Percentiles rank a stretch among this genome's conserved stretches.
Conservation (phyloP, 1,140 invertebrate species). For the Delia radicum region DNA sequence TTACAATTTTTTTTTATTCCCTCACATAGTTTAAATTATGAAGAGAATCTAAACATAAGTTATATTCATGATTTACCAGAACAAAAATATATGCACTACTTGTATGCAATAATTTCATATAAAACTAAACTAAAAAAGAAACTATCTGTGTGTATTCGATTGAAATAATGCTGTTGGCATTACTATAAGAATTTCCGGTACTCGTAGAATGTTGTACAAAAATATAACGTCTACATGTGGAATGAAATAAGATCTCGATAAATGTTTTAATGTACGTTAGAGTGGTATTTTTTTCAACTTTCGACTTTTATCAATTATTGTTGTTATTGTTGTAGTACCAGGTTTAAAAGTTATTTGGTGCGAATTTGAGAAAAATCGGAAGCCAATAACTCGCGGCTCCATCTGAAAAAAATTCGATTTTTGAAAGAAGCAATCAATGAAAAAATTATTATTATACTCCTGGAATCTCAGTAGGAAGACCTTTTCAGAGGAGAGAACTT, state of each 20-base stretch:
- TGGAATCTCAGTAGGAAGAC: too few species aligned
- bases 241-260: background rate
- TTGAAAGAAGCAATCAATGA: too few species aligned
- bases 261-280: background rate
- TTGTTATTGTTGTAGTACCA: too few species aligned
- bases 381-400: too few species aligned
- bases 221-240: background rate
- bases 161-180: constrained; percentile 21
- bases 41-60: background rate
- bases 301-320: too few species aligned
- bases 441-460: too few species aligned
- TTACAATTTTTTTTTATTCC: too few species aligned
- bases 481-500: too few species aligned
- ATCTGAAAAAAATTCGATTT: too few species aligned
- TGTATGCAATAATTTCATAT: background rate
- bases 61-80: background rate
- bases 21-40: background rate
- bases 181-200: constrained; percentile 6
- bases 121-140: background rate
- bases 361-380: too few species aligned
- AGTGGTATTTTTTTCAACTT: too few species aligned
- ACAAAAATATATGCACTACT: background rate
- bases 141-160: background rate
- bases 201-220: background rate
- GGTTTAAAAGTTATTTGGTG: too few species aligned